A percentile compares a stretch with the other conserved stretches of the same genome.
Conservation (phyloP, 2,113 vertebrate genomes). For the Chitala chitala region DNA sequence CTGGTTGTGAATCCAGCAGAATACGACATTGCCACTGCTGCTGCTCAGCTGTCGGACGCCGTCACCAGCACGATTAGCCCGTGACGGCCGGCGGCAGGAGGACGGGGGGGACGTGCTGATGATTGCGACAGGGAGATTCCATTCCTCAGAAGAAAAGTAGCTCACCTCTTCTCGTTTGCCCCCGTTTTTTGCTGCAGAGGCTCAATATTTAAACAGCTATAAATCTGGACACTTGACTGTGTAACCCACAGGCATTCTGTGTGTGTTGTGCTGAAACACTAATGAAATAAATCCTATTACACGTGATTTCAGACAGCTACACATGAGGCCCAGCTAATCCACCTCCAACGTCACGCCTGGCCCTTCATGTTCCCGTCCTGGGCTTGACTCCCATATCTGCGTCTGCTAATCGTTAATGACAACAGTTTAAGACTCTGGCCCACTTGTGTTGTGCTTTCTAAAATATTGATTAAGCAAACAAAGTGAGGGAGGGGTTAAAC, state of each 20-base stretch:
- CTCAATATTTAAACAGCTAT: no score
- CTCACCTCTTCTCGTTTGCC: no score
- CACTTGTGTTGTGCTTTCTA: neutral
- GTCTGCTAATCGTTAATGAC: neutral
- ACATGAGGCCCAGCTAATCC: neutral
- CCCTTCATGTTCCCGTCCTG: neutral
- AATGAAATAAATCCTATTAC: neutral
- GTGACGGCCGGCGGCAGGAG: neutral
- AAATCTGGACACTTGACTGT: neutral
- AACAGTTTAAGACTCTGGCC: neutral
- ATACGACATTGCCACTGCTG: neutral
- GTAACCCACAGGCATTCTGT: neutral
- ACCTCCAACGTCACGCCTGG: neutral
- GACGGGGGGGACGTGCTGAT: neutral
- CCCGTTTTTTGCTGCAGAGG: no score
- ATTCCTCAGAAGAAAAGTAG: no score
- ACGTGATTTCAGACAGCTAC: neutral
- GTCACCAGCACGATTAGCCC: neutral
- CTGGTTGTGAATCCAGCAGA: conserved; percentile 8
- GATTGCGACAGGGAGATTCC: no score
- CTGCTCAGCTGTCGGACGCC: neutral
- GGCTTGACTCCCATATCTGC: neutral
- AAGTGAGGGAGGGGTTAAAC: neutral
- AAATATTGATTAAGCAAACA: neutral
- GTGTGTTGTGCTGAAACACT: neutral